These are phyloP conservation scores for Sussaba pulchella DNA, from an alignment of 2,888 invertebrate genomes.

Conservation along the genomic window DNA sequence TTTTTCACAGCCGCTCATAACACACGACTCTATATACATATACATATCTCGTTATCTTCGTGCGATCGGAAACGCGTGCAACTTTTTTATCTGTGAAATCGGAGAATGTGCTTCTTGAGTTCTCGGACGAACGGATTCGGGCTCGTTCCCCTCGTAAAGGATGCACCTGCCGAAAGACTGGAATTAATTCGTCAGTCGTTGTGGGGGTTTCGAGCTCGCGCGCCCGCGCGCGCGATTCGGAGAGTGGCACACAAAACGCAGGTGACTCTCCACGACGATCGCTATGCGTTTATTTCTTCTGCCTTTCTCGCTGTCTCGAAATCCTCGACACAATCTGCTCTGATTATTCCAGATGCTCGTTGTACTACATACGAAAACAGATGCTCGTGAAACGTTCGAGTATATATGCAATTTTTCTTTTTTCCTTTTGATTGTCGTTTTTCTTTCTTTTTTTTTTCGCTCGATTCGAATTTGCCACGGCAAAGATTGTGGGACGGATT, in stretches of 20 bases:
- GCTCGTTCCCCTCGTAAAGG: slow-evolving; percentile 57
- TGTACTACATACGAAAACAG: slow-evolving; percentile 51
- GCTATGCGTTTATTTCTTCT: slow-evolving; percentile 50
- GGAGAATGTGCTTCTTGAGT: slow-evolving; percentile 42
- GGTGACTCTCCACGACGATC: slow-evolving; percentile 58
- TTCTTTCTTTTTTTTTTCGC: background rate
- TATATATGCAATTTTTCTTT: slow-evolving; percentile 48
- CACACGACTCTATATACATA: too few relatives aligned
- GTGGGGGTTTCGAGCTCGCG: slow-evolving; percentile 37
- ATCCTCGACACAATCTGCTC: slow-evolving; percentile 59
- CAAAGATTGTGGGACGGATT: too few relatives aligned
- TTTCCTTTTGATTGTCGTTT: slow-evolving; percentile 3
- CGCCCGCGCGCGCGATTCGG: slow-evolving; percentile 36
- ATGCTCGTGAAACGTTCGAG: slow-evolving; percentile 28
- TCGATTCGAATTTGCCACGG: too few relatives aligned
- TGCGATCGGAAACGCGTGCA: slow-evolving; percentile 61
- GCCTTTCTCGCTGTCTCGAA: slow-evolving; percentile 44
- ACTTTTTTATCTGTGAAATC: slow-evolving; percentile 62
- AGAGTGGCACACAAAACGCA: slow-evolving; percentile 64
- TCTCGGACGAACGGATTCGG: background rate
- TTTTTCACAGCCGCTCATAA: slow-evolving; percentile 10
- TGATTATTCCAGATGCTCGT: slow-evolving; percentile 66
- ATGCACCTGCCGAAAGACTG: slow-evolving; percentile 66
- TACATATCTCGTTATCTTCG: slow-evolving; percentile 47
- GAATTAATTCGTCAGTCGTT: slow-evolving; percentile 66